These are phyloP conservation scores for Eriocheir sinensis DNA, from an alignment of 1,140 invertebrate species.

Conservation along the genomic window DNA sequence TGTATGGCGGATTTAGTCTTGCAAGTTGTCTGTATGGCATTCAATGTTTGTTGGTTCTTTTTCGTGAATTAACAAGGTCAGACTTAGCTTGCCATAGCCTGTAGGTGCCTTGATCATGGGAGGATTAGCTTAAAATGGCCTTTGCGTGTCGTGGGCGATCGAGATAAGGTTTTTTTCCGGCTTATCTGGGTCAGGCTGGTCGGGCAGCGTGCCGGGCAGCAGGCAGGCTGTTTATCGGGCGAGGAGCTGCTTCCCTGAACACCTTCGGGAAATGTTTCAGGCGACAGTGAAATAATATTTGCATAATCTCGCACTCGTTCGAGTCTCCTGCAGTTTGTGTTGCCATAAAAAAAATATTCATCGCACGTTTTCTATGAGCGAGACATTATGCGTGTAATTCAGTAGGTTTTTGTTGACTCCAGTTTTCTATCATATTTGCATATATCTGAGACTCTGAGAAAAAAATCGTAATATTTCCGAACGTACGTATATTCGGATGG, in stretches of 20 bases:
- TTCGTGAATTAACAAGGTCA: too few relatives aligned
- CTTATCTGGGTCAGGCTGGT: not conserved
- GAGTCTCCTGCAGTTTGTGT: slow-evolving; percentile 52
- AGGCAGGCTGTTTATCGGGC: not conserved
- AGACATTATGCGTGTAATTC: slow-evolving; percentile 53
- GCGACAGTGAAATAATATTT: not conserved
- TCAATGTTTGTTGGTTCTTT: too few relatives aligned
- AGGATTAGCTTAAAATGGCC: not conserved
- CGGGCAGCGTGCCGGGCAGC: not conserved
- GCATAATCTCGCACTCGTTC: slow-evolving; percentile 19
- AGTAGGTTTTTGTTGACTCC: slow-evolving; percentile 45
- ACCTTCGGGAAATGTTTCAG: slow-evolving; percentile 24
- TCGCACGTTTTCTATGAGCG: slow-evolving; percentile 59
- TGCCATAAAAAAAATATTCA: slow-evolving; percentile 45
- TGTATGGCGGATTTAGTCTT: too few relatives aligned
- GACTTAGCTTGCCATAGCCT: too few relatives aligned
- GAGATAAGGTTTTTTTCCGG: not conserved
- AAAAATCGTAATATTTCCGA: slow-evolving; percentile 26
- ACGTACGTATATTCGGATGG: not conserved
- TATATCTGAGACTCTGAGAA: slow-evolving; percentile 25
- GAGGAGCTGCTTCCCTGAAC: not conserved
- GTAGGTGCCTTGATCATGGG: too few relatives aligned
- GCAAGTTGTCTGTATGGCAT: too few relatives aligned
- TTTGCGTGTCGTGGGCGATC: not conserved
- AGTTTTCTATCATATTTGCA: slow-evolving; percentile 46